Base-by-base conservation (phyloP, 2,113 vertebrate genomes). In the Indicator maculatus region DNA sequence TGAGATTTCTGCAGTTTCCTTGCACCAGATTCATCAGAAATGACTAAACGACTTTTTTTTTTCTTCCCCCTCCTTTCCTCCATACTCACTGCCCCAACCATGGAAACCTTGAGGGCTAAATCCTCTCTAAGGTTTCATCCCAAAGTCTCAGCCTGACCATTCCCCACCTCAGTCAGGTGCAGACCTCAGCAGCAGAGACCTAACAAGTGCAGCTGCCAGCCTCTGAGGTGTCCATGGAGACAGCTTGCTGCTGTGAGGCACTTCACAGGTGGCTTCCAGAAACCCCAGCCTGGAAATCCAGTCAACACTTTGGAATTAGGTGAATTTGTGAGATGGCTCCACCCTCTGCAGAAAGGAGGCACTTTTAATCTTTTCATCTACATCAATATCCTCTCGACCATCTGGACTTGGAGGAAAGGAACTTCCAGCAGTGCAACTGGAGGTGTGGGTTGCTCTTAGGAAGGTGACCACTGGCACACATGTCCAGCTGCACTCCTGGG, bases 401-500 rank as follows among this genome's bases (percentile, higher is more conserved):
- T 27, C 67, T 73, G 4, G 73, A 8, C 12, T 38, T 65, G 16
- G 9, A 60, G 59, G 55, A 79, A 70, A 39, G 72, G 14, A 16
- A 5, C 59, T 55, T 47, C 39, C 69, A n/a, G 60, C 3, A 2
- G 27, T 30, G 72, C 9, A 18, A 44, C 81, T 76, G 70, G 60
- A 82, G 70, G 52, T 69, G 45, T 7, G 11, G 66, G 67, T 93
- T 53, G 70, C 45, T 81, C 5, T 84, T 75, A 31, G 81, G 83
- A 81, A 77, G 85, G 86, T 76, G 59, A 76, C 77, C 82, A 38
- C 83, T 66, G 95, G 80, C 90, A n/a, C 52, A 1, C 14, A 16
- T 91, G 60, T 96, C 95, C 91, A 90, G 77, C 86, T 95, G 91
- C 95, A 78, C 74, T 91, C 86, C 86, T 11, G 74, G 82, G 93